phyloP scores from a whole-genome alignment of 2,113 vertebrate species.

The Nycticryphes semicollaris region DNA sequence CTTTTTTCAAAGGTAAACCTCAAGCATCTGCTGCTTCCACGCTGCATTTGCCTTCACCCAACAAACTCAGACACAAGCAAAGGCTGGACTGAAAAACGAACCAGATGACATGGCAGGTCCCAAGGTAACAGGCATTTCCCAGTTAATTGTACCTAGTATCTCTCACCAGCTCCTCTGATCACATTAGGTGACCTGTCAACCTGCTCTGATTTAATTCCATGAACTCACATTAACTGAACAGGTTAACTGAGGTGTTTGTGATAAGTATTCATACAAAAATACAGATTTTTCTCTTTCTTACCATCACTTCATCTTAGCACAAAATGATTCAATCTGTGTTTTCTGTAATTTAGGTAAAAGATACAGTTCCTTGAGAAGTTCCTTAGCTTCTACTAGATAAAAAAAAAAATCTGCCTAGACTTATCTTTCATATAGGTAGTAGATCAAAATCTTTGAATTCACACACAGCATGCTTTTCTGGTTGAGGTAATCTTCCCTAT shows the following conservation, averaged over 20 bases:
- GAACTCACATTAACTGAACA: not conserved
- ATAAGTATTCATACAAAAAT: not conserved
- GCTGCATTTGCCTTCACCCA: not conserved
- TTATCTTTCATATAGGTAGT: not conserved
- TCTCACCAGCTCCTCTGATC: rapidly evolving
- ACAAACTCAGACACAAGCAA: not conserved
- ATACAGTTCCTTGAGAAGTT: not conserved
- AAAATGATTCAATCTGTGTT: not conserved
- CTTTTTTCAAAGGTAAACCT: not conserved
- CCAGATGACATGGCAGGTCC: rapidly evolving
- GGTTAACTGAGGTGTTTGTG: not conserved
- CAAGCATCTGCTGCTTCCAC: not conserved
- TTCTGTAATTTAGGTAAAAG: not conserved
- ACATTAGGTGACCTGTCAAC: not conserved
- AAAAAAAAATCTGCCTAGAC: not conserved
- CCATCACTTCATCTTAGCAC: not conserved
- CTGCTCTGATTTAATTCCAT: rapidly evolving
- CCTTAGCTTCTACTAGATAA: not conserved
- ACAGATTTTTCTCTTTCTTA: not conserved
- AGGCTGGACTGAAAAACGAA: not conserved
- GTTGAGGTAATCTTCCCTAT: not conserved
- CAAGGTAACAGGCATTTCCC: not conserved
- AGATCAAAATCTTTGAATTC: not conserved
- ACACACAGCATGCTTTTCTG: not conserved
- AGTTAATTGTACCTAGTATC: rapidly evolving